phyloP scores from a whole-genome alignment of 1,140 invertebrate genomes.

The Brachionus sp. region DNA sequence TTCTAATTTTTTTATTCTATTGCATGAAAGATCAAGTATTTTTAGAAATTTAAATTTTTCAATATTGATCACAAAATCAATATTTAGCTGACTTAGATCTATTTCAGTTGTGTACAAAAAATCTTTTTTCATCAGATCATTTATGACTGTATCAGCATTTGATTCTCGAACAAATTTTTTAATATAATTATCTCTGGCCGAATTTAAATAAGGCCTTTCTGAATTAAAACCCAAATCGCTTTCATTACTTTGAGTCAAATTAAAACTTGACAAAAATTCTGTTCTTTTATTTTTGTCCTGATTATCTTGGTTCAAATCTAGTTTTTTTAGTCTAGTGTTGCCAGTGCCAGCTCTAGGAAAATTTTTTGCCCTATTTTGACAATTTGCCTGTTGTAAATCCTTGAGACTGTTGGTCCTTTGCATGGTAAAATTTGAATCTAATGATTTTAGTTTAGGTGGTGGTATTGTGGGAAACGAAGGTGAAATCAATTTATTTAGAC shows the following conservation, averaged over 20 bases:
- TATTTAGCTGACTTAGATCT: not conserved
- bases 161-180: not conserved
- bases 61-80: slow-evolving; percentile 46
- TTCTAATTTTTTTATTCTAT: slow-evolving; percentile 52
- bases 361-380: not conserved
- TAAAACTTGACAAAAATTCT: slow-evolving; percentile 19
- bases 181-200: not conserved
- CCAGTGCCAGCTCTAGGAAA: not conserved
- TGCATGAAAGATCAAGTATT: slow-evolving; percentile 55
- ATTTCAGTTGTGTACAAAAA: not conserved
- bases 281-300: not conserved
- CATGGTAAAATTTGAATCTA: not conserved
- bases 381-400: not conserved
- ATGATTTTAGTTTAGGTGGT: slow-evolving; percentile 6
- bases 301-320: not conserved
- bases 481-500: not conserved
- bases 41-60: slow-evolving; percentile 52
- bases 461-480: not conserved
- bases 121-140: not conserved
- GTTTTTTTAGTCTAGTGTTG: not conserved
- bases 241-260: not conserved
- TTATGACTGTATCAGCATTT: not conserved
- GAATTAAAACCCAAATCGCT: not conserved
- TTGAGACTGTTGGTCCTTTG: slow-evolving; percentile 15
- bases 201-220: not conserved